These are phyloP conservation scores for Hystrix brachyura DNA, from an alignment of 2,113 vertebrate species.

Conservation along the genomic window DNA sequence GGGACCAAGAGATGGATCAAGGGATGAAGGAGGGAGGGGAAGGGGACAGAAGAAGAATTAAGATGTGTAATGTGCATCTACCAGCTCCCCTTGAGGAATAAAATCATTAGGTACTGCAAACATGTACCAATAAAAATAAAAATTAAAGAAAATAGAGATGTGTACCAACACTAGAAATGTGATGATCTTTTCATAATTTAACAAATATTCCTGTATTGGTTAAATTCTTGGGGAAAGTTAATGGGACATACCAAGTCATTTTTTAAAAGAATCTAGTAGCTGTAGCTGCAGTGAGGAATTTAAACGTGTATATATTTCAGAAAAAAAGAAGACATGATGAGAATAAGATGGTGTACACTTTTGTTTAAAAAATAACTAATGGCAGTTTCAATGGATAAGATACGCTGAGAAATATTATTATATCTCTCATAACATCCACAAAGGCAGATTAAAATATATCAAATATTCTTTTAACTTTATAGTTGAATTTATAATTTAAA, in stretches of 20 bases:
- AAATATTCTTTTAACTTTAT: background rate
- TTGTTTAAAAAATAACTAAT: background rate
- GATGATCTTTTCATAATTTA: slow-evolving; percentile 45
- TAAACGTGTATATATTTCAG: background rate
- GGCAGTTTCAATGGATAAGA: background rate
- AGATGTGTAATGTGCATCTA: background rate
- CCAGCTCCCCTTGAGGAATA: background rate
- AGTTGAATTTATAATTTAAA: background rate
- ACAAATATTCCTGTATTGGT: background rate
- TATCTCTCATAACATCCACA: background rate
- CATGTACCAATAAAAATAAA: background rate
- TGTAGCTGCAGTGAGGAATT: background rate
- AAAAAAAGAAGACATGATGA: background rate
- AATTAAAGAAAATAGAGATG: background rate
- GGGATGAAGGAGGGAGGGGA: background rate
- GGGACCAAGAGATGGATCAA: background rate
- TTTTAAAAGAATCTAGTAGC: background rate
- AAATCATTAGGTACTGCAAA: background rate
- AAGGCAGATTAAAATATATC: background rate
- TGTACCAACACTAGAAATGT: background rate
- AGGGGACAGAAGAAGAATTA: background rate
- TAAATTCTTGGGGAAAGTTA: background rate
- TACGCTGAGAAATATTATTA: background rate
- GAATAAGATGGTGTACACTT: background rate
- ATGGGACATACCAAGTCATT: background rate